Conservation (phyloP, 2,797 vertebrate genomes). For the Eulemur albifrons region DNA sequence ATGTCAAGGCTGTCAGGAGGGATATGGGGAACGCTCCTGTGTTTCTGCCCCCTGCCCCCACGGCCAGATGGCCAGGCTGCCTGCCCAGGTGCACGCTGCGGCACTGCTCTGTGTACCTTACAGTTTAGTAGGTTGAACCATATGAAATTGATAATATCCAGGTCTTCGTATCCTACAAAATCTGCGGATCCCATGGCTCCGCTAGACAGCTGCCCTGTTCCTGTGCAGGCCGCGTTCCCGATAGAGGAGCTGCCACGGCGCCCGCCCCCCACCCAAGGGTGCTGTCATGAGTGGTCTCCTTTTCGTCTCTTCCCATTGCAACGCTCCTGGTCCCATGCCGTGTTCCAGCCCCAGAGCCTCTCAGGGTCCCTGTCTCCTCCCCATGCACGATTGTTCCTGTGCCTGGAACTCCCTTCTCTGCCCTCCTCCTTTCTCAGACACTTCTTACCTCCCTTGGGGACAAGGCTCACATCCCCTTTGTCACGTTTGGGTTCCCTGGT, state of each 20-base stretch:
- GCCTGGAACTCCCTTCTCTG: fast-evolving
- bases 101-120: fast-evolving
- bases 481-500: not conserved
- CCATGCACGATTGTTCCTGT: fast-evolving
- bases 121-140: not conserved
- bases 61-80: not conserved
- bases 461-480: fast-evolving
- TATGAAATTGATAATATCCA: not conserved
- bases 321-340: fast-evolving
- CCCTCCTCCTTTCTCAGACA: not conserved
- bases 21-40: fast-evolving
- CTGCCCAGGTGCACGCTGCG: not conserved
- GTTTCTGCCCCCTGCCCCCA: fast-evolving
- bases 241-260: fast-evolving
- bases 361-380: too few relatives aligned
- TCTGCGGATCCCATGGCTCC: fast-evolving
- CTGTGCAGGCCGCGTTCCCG: fast-evolving
- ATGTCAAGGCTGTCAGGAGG: not conserved
- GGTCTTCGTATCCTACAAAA: not conserved
- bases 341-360: not conserved
- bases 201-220: fast-evolving
- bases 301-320: fast-evolving
- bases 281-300: too few relatives aligned
- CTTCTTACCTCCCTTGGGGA: fast-evolving
- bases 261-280: fast-evolving